phyloP scores from a whole-genome alignment of 2,888 invertebrate genomes.

The Odontomyia ornata region DNA sequence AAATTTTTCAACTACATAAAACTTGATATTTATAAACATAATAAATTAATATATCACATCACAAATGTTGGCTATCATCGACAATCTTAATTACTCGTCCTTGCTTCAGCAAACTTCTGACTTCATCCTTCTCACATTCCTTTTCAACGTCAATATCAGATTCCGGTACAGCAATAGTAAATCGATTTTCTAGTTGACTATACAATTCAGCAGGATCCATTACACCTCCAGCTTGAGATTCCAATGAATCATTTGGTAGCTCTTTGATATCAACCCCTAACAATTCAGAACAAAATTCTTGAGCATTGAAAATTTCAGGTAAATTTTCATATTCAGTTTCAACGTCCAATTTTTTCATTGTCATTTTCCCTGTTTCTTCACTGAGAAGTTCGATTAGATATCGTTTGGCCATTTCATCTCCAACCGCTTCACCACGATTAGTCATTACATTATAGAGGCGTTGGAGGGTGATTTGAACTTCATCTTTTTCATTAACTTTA shows the following conservation, averaged over 20 bases:
- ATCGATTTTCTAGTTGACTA: conserved; percentile 24
- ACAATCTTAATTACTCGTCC: conserved; percentile 14
- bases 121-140: background rate
- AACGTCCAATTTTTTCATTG: conserved; percentile 4
- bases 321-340: background rate
- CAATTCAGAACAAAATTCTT: conserved; percentile 16
- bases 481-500: background rate
- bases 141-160: conserved; percentile 1
- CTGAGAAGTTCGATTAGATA: conserved; percentile 45
- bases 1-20: too few relatives aligned
- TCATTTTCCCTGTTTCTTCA: background rate
- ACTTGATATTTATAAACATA: too few relatives aligned
- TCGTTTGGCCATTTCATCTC: conserved; percentile 44
- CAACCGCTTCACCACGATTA: conserved; percentile 46
- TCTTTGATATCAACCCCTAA: conserved; percentile 14
- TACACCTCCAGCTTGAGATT: background rate
- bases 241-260: background rate
- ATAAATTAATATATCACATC: too few relatives aligned
- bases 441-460: conserved; percentile 48
- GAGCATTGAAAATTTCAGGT: conserved; percentile 5
- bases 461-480: conserved; percentile 23
- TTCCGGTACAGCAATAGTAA: conserved; percentile 7
- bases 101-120: background rate
- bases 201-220: conserved; percentile 1
- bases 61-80: too few relatives aligned